These are phyloP conservation scores for Neodiprion lecontei DNA, from an alignment of 1,140 invertebrate species.

Conservation along the genomic window DNA sequence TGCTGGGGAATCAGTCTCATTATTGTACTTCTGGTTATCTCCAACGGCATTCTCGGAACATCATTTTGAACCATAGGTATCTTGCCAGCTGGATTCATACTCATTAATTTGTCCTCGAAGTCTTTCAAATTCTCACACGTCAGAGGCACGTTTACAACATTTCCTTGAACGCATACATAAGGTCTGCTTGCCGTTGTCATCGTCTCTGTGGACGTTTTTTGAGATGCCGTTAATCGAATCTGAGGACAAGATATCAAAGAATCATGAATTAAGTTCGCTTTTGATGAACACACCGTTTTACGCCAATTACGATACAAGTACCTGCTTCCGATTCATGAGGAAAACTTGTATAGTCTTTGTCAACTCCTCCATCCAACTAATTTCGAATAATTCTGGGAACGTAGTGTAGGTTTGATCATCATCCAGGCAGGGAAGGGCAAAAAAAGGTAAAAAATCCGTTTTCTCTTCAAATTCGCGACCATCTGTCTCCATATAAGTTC, in stretches of 20 bases:
- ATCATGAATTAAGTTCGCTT: not conserved
- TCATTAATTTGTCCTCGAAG: slow-evolving; percentile 11
- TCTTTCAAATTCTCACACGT: slow-evolving; percentile 18
- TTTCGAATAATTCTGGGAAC: slow-evolving; percentile 65
- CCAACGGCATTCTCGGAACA: not conserved
- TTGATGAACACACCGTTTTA: not conserved
- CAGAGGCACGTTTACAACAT: slow-evolving; percentile 14
- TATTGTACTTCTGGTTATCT: slow-evolving; percentile 16
- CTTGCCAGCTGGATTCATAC: slow-evolving; percentile 15
- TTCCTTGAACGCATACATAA: not conserved
- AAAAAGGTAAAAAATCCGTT: slow-evolving; percentile 65
- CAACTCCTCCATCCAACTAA: slow-evolving; percentile 43
- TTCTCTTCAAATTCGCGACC: slow-evolving; percentile 63
- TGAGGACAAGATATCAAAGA: not conserved
- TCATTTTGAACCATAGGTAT: slow-evolving; percentile 12
- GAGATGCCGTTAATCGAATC: not conserved
- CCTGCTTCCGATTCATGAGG: slow-evolving; percentile 28
- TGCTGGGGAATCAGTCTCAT: slow-evolving; percentile 5
- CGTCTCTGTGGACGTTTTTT: slow-evolving; percentile 31
- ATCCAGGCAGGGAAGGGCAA: slow-evolving; percentile 66
- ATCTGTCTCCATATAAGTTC: slow-evolving; percentile 62
- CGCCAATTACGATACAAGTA: slow-evolving; percentile 30
- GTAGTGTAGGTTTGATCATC: slow-evolving; percentile 65
- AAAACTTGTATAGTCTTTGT: slow-evolving; percentile 31
- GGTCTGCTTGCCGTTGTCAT: slow-evolving; percentile 12